phyloP scores from a whole-genome alignment of 2,113 vertebrate genomes.

The Mirza zaza region DNA sequence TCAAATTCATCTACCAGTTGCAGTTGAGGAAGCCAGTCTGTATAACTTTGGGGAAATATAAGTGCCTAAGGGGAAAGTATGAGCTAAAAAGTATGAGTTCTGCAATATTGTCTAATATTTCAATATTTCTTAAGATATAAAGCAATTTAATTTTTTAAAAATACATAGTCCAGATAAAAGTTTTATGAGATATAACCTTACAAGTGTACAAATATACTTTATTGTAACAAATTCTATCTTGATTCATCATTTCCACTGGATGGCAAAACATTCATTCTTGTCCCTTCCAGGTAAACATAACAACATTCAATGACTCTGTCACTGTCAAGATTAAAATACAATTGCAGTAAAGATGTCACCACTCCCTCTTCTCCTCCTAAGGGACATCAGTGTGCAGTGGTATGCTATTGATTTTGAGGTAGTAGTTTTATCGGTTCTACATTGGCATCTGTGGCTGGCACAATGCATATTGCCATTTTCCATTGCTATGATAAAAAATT shows the following conservation, averaged over 20 bases:
- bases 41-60: not conserved
- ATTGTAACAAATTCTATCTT: not conserved
- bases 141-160: not conserved
- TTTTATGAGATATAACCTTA: not conserved
- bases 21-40: not conserved
- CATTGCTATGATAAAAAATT: not conserved
- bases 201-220: not conserved
- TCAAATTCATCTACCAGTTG: not conserved
- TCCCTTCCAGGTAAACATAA: not conserved
- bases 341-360: not conserved
- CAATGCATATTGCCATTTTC: not conserved
- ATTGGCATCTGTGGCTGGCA: not conserved
- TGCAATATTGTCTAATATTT: not conserved
- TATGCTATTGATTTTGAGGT: not conserved
- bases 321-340: not conserved
- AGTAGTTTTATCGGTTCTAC: not conserved
- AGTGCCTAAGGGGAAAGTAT: not conserved
- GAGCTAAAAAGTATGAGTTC: not conserved
- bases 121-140: not conserved
- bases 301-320: not conserved
- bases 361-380: not conserved
- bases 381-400: accelerated
- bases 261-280: not conserved
- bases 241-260: not conserved
- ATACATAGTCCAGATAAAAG: not conserved